Conservation (phyloP, 2,888 invertebrate species). For the Teleogryllus oceanicus region DNA sequence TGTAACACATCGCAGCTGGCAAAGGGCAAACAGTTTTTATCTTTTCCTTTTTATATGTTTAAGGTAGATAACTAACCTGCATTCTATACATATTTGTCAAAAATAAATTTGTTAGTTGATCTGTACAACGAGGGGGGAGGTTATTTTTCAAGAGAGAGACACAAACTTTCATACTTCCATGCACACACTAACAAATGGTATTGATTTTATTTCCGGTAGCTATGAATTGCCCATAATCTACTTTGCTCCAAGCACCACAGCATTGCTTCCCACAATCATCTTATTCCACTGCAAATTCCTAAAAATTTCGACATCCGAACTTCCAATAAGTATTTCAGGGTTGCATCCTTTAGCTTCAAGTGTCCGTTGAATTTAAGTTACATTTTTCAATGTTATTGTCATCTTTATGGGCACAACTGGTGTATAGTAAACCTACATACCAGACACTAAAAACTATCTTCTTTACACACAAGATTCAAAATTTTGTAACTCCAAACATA, state of each 20-base stretch:
- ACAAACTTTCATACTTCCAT: constrained; percentile 24
- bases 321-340: neutral
- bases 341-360: neutral
- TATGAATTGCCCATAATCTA: constrained; percentile 19
- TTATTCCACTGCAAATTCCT: neutral
- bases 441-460: no score
- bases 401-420: neutral
- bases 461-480: no score
- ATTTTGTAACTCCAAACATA: no score
- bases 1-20: constrained; percentile 30
- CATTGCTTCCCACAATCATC: constrained; percentile 12
- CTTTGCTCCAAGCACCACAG: constrained; percentile 23
- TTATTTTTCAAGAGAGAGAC: constrained; percentile 28
- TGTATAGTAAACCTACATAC: no score
- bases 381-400: neutral
- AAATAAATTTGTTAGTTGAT: constrained; percentile 38
- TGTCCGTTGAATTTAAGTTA: neutral
- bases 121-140: constrained; percentile 37
- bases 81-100: constrained; percentile 38
- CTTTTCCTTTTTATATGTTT: constrained; percentile 21
- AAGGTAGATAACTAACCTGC: constrained; percentile 34
- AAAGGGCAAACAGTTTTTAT: constrained; percentile 34
- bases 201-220: constrained; percentile 18
- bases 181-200: constrained; percentile 25
- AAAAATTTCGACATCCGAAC: neutral